Base-by-base conservation (phyloP, 2,113 vertebrate species). In the Paraplagusia blochii region DNA sequence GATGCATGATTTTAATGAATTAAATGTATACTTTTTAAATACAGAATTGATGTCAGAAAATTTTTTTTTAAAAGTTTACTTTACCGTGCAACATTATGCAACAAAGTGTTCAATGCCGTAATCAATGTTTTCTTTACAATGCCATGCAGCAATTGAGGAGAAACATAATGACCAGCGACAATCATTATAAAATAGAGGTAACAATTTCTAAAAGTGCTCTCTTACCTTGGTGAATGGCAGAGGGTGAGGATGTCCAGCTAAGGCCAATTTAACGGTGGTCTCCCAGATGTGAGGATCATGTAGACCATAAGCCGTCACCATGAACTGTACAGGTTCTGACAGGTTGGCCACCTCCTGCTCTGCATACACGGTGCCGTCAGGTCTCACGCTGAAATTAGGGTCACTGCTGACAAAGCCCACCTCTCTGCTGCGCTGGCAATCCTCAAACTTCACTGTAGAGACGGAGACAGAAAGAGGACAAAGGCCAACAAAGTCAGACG, bases 391-490 rank as follows among this genome's bases (percentile, higher is more conserved):
- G 88, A 95, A 95, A 87, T 94, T 94, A 72, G 89, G 70, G 84
- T 93, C 93, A 71, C 88, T 93, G 88, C 91, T 96, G 81, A 95
- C 89, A 0, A 95, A 95, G 17, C 77, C 84, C 40, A 90, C 88
- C 57, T 90, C 90, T 58, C 89, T 83, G 71, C 79, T 91, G 65
- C 83, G 89, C 2, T 88, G 87, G 80, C 97, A 99, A 82, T 91
- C 91, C 78, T 93, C 92, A 78, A 96, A 96, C 87, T 86, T 90
- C 59, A 97, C 95, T 97, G 85, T 53, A 88, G 88, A 44, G 40
- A 74, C 29, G 56, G 51, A 74, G 34, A 72, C 19, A 59, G 53
- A 72, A 19, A 71, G 60, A 60, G 6, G 81, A 16, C 22, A 35
- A 33, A 33, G 15, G 55, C 50, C 12, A 11, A 9, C 18, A 56